Percentiles rank a stretch among this genome's conserved stretches.
Conservation (phyloP, 1,140 invertebrate genomes). For the Babylonia areolata region DNA sequence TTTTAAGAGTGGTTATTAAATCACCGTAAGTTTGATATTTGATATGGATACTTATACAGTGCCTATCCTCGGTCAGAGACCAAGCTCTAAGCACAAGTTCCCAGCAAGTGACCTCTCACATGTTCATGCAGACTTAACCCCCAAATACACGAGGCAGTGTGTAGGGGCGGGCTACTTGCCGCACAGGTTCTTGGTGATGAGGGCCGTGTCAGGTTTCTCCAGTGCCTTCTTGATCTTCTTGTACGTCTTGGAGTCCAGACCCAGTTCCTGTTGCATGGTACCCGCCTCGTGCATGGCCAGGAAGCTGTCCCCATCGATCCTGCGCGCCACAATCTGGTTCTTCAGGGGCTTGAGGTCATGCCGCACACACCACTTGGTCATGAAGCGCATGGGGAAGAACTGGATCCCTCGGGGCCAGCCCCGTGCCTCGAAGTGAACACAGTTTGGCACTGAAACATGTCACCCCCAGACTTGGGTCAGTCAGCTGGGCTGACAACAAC, state of each 20-base stretch:
- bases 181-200: background rate
- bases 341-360: slow-evolving; percentile 39
- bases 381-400: slow-evolving; percentile 40
- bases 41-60: too few relatives aligned
- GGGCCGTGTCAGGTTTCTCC: slow-evolving; percentile 13
- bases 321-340: slow-evolving; percentile 38
- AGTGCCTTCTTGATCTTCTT: slow-evolving; percentile 37
- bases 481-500: too few relatives aligned
- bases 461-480: too few relatives aligned
- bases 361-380: slow-evolving; percentile 51
- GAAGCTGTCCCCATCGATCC: slow-evolving; percentile 40
- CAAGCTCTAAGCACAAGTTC: too few relatives aligned
- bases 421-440: slow-evolving; percentile 43
- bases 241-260: slow-evolving; percentile 11
- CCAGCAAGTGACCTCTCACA: too few relatives aligned
- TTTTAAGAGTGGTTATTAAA: too few relatives aligned
- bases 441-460: slow-evolving; percentile 30
- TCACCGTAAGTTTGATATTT: too few relatives aligned
- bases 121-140: too few relatives aligned
- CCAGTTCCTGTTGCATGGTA: background rate
- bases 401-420: slow-evolving; percentile 44
- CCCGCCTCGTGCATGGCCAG: slow-evolving; percentile 17
- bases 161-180: background rate
- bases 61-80: too few relatives aligned
- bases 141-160: too few relatives aligned